phyloP scores from a whole-genome alignment of 2,797 vertebrate genomes.

The Xenentodon cancila region DNA sequence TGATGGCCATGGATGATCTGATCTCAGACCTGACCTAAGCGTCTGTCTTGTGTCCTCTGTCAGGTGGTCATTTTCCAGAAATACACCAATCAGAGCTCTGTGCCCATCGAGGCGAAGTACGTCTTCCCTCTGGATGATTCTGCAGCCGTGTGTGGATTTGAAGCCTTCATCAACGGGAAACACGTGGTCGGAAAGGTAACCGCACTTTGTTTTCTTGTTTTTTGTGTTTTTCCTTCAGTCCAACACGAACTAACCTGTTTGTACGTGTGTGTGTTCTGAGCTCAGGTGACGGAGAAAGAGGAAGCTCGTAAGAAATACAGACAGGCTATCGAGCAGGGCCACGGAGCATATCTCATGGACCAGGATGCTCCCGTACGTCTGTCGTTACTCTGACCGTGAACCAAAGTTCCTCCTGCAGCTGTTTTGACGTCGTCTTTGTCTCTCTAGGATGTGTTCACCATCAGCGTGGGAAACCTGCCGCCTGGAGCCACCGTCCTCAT shows the following conservation, averaged over 20 bases:
- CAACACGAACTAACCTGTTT: too few relatives aligned
- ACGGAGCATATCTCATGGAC: conserved; percentile 92
- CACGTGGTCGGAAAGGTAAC: conserved; percentile 89
- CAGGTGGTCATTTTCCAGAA: conserved; percentile 90
- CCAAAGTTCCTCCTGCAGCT: too few relatives aligned
- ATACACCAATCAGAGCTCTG: conserved; percentile 83
- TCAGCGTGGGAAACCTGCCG: conserved; percentile 90
- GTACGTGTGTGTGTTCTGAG: conserved; percentile 22
- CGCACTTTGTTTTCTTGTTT: background rate
- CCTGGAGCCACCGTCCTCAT: conserved; percentile 86
- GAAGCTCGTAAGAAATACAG: conserved; percentile 84
- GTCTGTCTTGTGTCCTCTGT: conserved; percentile 15
- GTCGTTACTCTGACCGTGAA: background rate
- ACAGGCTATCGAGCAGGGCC: conserved; percentile 82
- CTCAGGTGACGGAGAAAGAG: conserved; percentile 90
- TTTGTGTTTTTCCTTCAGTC: background rate
- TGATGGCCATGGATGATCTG: background rate
- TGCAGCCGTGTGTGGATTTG: conserved; percentile 91
- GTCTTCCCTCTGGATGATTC: conserved; percentile 90
- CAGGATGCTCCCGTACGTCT: conserved; percentile 87
- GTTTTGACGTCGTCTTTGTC: background rate
- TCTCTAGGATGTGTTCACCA: conserved; percentile 88
- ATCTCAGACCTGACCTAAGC: background rate
- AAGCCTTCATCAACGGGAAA: conserved; percentile 92
- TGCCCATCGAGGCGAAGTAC: conserved; percentile 90